Percentiles rank a stretch among this genome's conserved stretches.
Conservation (phyloP, 64 coral and sea anemone genomes). For the Porites australiensis region DNA sequence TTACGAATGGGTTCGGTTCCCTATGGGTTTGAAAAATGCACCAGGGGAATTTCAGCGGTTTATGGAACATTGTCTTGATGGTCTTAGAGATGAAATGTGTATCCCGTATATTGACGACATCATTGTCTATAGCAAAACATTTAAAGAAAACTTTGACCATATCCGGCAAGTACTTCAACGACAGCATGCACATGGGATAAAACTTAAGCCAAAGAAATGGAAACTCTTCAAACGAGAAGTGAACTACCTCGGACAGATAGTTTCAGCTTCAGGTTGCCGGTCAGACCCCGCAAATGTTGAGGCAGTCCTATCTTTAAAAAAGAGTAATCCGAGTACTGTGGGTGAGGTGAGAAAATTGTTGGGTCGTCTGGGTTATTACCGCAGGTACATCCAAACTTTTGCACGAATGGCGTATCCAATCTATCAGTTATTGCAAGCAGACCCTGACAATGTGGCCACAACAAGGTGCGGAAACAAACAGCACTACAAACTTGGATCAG, state of each 20-base stretch:
- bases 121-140: constrained; percentile 21
- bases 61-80: constrained; percentile 19
- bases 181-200: constrained; percentile 1
- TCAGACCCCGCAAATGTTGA: neutral
- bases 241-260: neutral
- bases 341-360: neutral
- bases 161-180: neutral
- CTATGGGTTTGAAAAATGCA: constrained; percentile 24
- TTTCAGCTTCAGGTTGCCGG: neutral
- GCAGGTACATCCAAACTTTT: neutral
- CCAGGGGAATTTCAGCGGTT: constrained; percentile 22
- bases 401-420: neutral
- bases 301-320: neutral
- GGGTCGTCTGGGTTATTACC: neutral
- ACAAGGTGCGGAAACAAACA: neutral
- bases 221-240: constrained; percentile 11
- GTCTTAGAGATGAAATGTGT: constrained; percentile 17
- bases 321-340: neutral
- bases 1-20: neutral
- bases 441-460: neutral
- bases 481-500: neutral
- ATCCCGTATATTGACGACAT: constrained; percentile 26
- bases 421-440: neutral
- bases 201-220: neutral
- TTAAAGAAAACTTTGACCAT: constrained; percentile 9